Conservation (phyloP, 2,113 vertebrate genomes). For the Psilopogon haemacephalus region DNA sequence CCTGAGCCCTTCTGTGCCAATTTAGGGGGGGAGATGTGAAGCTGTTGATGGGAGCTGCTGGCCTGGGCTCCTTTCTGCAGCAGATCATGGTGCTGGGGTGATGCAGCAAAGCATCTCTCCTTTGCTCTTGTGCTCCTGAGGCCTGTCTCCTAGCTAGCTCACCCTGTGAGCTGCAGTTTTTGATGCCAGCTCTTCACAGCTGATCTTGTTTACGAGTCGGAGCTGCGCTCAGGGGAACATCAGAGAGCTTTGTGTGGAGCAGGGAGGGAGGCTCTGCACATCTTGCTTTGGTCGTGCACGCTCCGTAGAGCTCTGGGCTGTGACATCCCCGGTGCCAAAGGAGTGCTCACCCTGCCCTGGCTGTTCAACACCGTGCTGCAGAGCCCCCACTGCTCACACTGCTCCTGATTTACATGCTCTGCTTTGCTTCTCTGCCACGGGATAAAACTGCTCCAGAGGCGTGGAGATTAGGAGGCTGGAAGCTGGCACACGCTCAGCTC, state of each 20-base stretch:
- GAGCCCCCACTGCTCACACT: not conserved
- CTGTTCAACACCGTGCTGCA: not conserved
- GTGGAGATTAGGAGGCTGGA: not conserved
- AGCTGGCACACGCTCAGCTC: not conserved
- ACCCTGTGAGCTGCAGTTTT: not conserved
- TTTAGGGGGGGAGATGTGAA: not conserved
- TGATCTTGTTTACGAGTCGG: not conserved
- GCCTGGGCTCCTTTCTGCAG: not conserved
- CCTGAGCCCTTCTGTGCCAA: not conserved
- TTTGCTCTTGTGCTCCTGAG: fast-evolving
- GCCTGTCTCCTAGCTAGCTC: not conserved
- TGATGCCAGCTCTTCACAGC: not conserved
- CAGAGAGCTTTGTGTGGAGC: not conserved
- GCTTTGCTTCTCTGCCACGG: not conserved
- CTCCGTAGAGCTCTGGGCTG: not conserved
- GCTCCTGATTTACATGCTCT: not conserved
- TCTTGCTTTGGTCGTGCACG: not conserved
- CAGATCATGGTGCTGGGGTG: fast-evolving
- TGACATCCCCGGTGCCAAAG: not conserved
- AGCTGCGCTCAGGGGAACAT: fast-evolving
- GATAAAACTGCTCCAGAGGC: not conserved
- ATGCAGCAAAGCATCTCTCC: not conserved
- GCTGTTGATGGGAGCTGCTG: not conserved
- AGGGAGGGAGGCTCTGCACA: not conserved
- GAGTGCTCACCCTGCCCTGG: not conserved